phyloP scores from a whole-genome alignment of 2,797 vertebrate genomes.

The Alauda arvensis region DNA sequence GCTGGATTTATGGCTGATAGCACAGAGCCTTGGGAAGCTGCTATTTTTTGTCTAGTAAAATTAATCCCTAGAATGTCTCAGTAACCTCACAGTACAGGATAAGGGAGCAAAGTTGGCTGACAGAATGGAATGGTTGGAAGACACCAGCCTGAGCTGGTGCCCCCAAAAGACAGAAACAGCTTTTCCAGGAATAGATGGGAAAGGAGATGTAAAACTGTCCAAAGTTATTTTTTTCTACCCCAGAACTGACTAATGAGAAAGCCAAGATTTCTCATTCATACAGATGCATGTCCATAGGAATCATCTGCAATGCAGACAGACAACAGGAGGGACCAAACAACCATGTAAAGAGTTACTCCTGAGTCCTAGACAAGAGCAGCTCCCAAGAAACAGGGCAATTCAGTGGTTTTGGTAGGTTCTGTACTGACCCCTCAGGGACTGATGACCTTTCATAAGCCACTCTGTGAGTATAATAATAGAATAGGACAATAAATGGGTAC shows the following conservation, averaged over 20 bases:
- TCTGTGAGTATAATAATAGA: not conserved
- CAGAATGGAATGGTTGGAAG: not conserved
- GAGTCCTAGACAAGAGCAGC: not conserved
- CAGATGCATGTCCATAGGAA: not conserved
- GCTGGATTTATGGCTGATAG: constrained; percentile 1
- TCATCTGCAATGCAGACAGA: not conserved
- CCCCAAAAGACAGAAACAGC: not conserved
- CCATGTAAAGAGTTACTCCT: not conserved
- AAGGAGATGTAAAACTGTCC: not conserved
- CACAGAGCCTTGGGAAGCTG: not conserved
- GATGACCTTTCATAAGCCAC: not conserved
- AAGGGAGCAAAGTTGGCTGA: not conserved
- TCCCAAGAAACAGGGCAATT: not conserved
- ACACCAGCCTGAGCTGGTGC: not conserved
- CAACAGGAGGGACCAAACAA: not conserved
- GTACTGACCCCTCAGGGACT: not conserved
- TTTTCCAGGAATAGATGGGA: not conserved
- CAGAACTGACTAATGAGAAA: not conserved
- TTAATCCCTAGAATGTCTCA: not conserved
- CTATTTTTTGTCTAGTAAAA: not conserved
- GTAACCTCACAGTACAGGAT: not conserved
- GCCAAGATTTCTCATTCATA: not conserved
- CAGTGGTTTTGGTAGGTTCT: not conserved
- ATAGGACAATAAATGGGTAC: not conserved
- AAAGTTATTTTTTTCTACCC: not conserved